Evolutionary conservation across 2,797 vertebrate species (phyloP).

Genomic region (Sarcoramphus papa): DNA sequence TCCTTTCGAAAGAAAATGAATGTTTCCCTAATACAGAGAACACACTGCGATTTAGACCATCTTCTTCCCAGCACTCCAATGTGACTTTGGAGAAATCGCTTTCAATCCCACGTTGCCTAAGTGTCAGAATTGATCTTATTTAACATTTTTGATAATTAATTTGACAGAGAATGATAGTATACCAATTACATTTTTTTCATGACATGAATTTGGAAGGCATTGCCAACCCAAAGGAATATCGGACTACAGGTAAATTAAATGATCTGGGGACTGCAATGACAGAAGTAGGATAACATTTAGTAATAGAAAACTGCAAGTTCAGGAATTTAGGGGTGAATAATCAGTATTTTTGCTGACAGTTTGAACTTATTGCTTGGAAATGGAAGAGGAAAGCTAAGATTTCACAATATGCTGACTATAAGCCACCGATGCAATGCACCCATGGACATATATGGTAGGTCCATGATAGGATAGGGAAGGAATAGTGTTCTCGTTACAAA

Average conservation of each 20-base stretch:
- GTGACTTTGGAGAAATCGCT: background rate
- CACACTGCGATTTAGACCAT: background rate
- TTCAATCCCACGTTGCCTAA: background rate
- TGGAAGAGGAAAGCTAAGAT: background rate
- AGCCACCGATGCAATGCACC: accelerated
- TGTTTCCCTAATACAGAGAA: background rate
- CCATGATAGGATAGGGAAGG: too few relatives aligned
- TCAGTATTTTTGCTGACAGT: background rate
- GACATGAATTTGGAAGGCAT: background rate
- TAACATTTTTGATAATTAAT: slow-evolving; percentile 42
- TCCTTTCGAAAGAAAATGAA: background rate
- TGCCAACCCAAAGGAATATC: background rate
- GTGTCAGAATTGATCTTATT: slow-evolving; percentile 43
- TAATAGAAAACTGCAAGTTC: background rate
- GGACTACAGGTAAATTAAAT: background rate
- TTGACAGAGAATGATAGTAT: background rate
- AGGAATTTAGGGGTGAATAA: background rate
- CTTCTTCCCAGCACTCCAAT: background rate
- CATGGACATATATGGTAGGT: background rate
- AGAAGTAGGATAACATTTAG: background rate
- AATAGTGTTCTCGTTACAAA: background rate
- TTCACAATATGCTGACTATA: background rate
- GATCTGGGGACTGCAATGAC: background rate
- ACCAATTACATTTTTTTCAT: background rate
- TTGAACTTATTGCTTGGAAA: background rate